phyloP scores from a whole-genome alignment of 37 sponge, comb jelly and placozoan species.

The Beroe forskalii region DNA sequence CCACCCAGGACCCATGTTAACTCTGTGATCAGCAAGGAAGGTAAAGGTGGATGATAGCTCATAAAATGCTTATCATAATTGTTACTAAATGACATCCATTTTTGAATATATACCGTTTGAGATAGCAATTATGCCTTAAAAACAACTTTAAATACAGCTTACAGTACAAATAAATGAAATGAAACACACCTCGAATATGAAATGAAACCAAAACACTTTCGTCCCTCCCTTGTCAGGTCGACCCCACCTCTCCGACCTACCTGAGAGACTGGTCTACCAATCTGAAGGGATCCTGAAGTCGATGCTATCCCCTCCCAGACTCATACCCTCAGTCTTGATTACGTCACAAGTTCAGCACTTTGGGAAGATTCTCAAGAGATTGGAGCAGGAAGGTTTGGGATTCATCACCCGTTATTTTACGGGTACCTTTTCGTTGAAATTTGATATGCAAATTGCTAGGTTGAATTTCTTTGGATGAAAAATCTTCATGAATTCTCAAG shows the following conservation, averaged over 20 bases:
- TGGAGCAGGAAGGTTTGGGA: slow-evolving; percentile 49
- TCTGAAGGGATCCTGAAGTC: slow-evolving; percentile 47
- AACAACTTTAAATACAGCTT: too few relatives aligned
- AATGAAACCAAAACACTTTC: not conserved
- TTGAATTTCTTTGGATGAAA: not conserved
- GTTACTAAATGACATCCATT: too few relatives aligned
- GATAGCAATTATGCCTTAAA: too few relatives aligned
- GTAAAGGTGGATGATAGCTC: too few relatives aligned
- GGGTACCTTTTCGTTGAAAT: too few relatives aligned
- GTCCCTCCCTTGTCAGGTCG: not conserved
- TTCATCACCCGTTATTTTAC: not conserved
- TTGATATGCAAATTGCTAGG: not conserved
- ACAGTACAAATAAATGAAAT: too few relatives aligned
- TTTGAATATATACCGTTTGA: too few relatives aligned
- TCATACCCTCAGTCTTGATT: not conserved
- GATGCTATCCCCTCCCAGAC: slow-evolving; percentile 29
- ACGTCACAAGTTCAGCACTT: slow-evolving; percentile 8
- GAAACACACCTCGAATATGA: too few relatives aligned
- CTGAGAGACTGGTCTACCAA: slow-evolving; percentile 47
- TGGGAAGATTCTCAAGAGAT: slow-evolving; percentile 39
- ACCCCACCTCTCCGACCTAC: slow-evolving; percentile 4
- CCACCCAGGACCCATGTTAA: slow-evolving; percentile 62
- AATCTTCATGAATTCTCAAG: not conserved
- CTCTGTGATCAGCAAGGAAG: slow-evolving; percentile 53
- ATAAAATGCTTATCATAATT: too few relatives aligned